Base-by-base conservation (phyloP, 2,888 invertebrate species). In the Drosophila neotestacea region DNA sequence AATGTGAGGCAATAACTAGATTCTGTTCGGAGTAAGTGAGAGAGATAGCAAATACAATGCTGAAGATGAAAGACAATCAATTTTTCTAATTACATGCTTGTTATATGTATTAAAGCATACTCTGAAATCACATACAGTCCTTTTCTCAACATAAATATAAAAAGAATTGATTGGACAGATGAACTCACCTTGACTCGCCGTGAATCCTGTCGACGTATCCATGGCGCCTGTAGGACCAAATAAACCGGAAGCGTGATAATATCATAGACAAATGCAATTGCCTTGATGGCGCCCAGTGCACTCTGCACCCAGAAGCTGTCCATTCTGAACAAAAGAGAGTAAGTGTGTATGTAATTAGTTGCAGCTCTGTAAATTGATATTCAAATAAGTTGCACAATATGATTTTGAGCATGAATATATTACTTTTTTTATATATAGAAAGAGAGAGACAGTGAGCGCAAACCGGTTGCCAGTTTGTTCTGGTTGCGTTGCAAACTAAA, bases 191-290 rank as follows among this genome's bases (percentile, higher is more conserved):
- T 97, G 79, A 96, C 94, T 88, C 96, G 94, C 77, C 96, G 94
- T 50, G 96, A 95, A 66, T 96, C 94, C 71, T 95, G 95, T 79
- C 96, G 94, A 90, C 95, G 95, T 92, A 95, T 95, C 98, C 98
- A 98, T 70, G 98, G 98, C 90, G 96, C 94, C 93, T 98, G 98
- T 77, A 97, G 93, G 74, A 98, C 93, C 88, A 97, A 95, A 93
- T 98, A 98, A 32, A 98, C 95, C 70, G 98, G 97, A 93, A 97
- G 96, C 70, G 98, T 97, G 90, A 98, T 93, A 89, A 98, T 94
- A 93, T 98, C 98, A 93, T 96, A 98, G 79, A 98, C 94, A 92
- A 97, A 95, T 84, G 96, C 95, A 82, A 97, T 94, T 56, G 96
- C 95, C 92, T 96, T 96, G 90, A 97, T 95, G 82, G 96, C 95